Conservation (phyloP, 2,113 vertebrate species). For the Podarcis raffonei region DNA sequence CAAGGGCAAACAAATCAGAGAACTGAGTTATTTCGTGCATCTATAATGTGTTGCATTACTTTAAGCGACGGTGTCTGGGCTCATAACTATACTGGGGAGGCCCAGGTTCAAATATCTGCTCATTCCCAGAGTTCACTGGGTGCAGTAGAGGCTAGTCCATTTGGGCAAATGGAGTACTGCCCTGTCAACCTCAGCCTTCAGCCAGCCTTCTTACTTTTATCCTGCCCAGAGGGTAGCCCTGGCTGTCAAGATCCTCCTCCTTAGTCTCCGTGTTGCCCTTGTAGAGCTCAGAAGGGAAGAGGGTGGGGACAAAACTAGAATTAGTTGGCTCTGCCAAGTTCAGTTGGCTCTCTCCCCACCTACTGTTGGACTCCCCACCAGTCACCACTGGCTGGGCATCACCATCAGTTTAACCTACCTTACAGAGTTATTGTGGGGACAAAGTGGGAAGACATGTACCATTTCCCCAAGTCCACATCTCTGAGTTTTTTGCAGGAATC, state of each 20-base stretch:
- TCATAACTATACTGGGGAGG: not conserved
- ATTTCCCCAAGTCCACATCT: not conserved
- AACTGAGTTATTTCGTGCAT: not conserved
- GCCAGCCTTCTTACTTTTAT: too few species aligned
- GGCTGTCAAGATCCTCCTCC: too few species aligned
- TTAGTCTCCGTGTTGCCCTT: too few species aligned
- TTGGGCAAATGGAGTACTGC: too few species aligned
- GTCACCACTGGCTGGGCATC: too few species aligned
- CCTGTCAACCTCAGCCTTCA: not conserved
- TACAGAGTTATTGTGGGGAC: not conserved
- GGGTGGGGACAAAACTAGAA: too few species aligned
- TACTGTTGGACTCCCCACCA: too few species aligned
- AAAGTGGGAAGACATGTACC: not conserved
- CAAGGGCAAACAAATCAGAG: slow-evolving; percentile 3
- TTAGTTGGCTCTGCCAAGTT: too few species aligned
- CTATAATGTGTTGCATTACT: not conserved
- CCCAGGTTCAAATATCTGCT: not conserved
- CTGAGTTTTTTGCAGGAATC: not conserved
- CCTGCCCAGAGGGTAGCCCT: too few species aligned
- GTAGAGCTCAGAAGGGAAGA: too few species aligned
- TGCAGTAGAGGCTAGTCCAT: too few species aligned
- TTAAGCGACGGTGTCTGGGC: not conserved
- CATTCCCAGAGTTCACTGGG: not conserved
- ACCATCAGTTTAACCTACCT: not conserved
- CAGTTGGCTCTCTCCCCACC: too few species aligned